phyloP scores from a whole-genome alignment of 2,888 invertebrate species.

The Dendrolimus houi region DNA sequence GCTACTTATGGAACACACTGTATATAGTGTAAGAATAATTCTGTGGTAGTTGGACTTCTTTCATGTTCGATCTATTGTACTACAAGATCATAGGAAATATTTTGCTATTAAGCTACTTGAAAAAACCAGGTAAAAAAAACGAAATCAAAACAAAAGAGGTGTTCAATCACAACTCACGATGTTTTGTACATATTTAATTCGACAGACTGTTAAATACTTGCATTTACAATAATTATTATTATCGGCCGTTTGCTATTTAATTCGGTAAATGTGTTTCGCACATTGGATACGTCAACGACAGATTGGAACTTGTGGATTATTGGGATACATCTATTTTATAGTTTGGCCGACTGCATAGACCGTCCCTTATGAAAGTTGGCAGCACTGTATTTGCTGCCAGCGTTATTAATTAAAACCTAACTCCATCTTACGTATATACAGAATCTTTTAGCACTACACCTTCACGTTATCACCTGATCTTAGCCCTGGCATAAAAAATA shows the following conservation, averaged over 20 bases:
- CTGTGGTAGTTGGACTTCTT: too few relatives aligned
- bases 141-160: slow-evolving; percentile 21
- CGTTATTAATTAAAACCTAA: too few relatives aligned
- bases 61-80: too few relatives aligned
- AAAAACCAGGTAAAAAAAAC: slow-evolving; percentile 17
- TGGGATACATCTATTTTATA: neutral
- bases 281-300: slow-evolving; percentile 10
- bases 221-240: slow-evolving; percentile 66
- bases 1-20: too few relatives aligned
- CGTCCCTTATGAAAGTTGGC: neutral
- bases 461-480: slow-evolving; percentile 38
- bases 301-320: neutral
- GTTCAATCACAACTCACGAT: slow-evolving; percentile 59
- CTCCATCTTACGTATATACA: slow-evolving; percentile 62
- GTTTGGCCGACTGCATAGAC: too few relatives aligned
- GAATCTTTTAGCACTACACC: slow-evolving; percentile 42
- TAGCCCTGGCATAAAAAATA: slow-evolving; percentile 56
- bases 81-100: too few relatives aligned
- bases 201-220: slow-evolving; percentile 71
- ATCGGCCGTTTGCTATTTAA: slow-evolving; percentile 57
- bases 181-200: slow-evolving; percentile 75
- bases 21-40: too few relatives aligned
- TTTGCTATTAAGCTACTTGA: neutral
- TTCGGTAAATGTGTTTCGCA: slow-evolving; percentile 54
- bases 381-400: neutral